Evolutionary conservation across 2,797 vertebrate species (phyloP), one percentile per base, ranked within the genome.

Genomic region (Brotula barbata): DNA sequence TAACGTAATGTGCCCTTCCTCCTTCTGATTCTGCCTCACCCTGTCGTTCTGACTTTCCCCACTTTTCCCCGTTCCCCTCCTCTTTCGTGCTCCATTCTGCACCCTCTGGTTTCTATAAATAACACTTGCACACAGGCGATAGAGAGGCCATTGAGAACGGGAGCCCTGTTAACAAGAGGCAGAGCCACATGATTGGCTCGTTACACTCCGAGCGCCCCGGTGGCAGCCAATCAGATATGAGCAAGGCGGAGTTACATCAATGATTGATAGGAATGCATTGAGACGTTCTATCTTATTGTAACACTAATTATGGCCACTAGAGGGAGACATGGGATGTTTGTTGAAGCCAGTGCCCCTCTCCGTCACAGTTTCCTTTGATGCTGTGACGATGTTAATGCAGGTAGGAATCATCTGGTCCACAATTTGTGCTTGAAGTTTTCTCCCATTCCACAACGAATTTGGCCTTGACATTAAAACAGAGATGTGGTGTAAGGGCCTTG

Each of bases 141-240:
- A 17, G 56, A 79, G 58, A 68, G 68, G 63, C 36, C 57, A 67
- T 61, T 46, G 63, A 76, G 59, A 75, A 73, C 31, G 47, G 73
- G 55, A 83, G 82, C 77, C 87, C 70, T 87, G 81, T 85, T 81
- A 88, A 90, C 86, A 90, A 70, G 73, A 82, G 84, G 74, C 80
- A 85, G 84, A 83, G 74, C 15, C 53, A 46, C 58, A 6, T 37
- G 68, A 90, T 89, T 89, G 88, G 89, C 71, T 71, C n/a, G n/a
- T 64, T 64, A 41, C 39, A 11, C 62, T 39, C 45, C 61, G n/a
- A 46, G 52, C 61, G 37, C 61, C 48, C 47, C 2, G 56, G 28
- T 57, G 17, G 1, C 33, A 14, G 68, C 87, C 86, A 90, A 90
- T 89, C 83, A 70, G 46, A 0, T 61, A 17, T 16, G 2, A 0